These are phyloP conservation scores for Porites evermanni DNA, from an alignment of 92 coral and sea anemone genomes.

Conservation along the genomic window DNA sequence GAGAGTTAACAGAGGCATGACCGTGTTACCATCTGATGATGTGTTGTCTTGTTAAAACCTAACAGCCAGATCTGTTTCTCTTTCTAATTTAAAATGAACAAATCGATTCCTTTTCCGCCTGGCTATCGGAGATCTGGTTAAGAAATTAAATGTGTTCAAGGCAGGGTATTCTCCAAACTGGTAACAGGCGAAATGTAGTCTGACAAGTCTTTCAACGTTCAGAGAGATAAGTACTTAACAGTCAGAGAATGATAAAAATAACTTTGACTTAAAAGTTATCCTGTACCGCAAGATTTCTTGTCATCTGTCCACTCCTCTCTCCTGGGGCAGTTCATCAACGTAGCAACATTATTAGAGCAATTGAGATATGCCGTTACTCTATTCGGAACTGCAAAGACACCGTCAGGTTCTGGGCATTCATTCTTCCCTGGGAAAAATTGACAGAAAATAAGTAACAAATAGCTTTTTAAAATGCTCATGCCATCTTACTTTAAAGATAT, in stretches of 20 bases:
- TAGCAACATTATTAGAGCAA: constrained; percentile 62
- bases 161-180: no score
- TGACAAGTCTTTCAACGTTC: no score
- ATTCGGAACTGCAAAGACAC: constrained; percentile 69
- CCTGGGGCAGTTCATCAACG: constrained; percentile 60
- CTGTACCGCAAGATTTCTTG: constrained; percentile 59
- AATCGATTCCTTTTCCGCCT: no score
- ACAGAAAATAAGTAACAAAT: not conserved
- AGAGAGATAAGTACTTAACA: not conserved
- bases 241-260: not conserved
- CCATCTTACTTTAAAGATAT: no score
- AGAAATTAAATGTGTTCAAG: no score
- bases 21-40: no score
- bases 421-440: constrained; percentile 2
- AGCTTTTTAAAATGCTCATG: not conserved
- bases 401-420: constrained; percentile 58
- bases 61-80: no score
- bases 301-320: constrained; percentile 63
- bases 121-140: no score
- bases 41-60: no score
- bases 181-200: no score
- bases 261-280: not conserved
- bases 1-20: no score
- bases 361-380: constrained; percentile 66
- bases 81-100: no score